Evolutionary conservation across 2,888 invertebrate species (phyloP).

Genomic region (Anoplius nigerrimus): DNA sequence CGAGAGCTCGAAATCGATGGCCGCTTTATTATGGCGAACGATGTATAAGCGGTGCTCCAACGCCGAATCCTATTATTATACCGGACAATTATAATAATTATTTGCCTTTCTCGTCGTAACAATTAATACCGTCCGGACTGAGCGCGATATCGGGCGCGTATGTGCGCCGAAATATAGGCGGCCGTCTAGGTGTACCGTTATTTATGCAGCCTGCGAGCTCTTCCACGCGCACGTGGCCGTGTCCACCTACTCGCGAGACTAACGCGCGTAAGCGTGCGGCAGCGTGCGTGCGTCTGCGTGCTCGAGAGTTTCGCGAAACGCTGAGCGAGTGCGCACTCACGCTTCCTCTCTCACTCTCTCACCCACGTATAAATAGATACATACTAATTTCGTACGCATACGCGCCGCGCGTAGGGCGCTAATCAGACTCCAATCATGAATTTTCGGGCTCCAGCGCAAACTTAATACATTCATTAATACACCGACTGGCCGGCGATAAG

Average conservation of each 20-base stretch:
- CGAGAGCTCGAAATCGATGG: slow-evolving; percentile 56
- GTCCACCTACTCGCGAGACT: slow-evolving; percentile 29
- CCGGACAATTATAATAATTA: slow-evolving; percentile 74
- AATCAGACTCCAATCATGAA: slow-evolving; percentile 39
- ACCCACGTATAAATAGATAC: slow-evolving; percentile 7
- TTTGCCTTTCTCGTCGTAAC: slow-evolving; percentile 72
- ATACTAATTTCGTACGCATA: neutral
- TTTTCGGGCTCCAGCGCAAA: no score
- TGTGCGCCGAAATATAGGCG: slow-evolving; percentile 26
- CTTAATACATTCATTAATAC: no score
- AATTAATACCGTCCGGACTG: slow-evolving; percentile 67
- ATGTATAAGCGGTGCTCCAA: slow-evolving; percentile 59
- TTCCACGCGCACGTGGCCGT: slow-evolving; percentile 33
- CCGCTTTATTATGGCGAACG: slow-evolving; percentile 61
- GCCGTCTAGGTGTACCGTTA: no score
- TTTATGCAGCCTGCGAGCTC: neutral
- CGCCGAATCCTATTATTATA: slow-evolving; percentile 70
- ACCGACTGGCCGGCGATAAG: neutral
- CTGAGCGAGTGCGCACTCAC: neutral
- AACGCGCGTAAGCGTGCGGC: slow-evolving; percentile 19
- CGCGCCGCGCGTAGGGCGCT: slow-evolving; percentile 46
- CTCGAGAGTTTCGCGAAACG: slow-evolving; percentile 6
- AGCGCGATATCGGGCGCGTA: slow-evolving; percentile 58
- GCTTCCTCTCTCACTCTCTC: neutral
- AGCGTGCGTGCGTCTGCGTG: slow-evolving; percentile 5